These are phyloP conservation scores for Sinocyclocheilus maitianheensis DNA, from an alignment of 2,113 vertebrate species.

Conservation along the genomic window DNA sequence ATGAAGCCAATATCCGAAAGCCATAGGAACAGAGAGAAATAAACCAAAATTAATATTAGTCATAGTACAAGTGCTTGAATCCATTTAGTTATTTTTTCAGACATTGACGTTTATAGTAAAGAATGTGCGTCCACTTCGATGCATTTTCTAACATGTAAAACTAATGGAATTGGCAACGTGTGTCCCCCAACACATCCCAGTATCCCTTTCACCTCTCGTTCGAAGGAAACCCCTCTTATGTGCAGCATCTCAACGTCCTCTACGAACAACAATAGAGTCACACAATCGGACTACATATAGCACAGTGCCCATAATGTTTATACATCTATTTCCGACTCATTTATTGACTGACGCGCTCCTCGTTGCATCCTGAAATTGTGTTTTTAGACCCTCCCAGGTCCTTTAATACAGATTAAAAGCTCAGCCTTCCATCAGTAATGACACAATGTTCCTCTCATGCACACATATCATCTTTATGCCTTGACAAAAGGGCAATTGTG, in stretches of 20 bases:
- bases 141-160: conserved; percentile 72
- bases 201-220: conserved; percentile 43
- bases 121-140: conserved; percentile 72
- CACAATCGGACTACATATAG: conserved; percentile 40
- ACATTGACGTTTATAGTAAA: conserved; percentile 77
- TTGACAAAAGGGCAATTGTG: conserved; percentile 21
- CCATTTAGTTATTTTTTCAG: conserved; percentile 57
- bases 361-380: not conserved
- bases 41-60: conserved; percentile 63
- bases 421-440: not conserved
- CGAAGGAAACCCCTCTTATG: conserved; percentile 11
- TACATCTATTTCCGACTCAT: conserved; percentile 26
- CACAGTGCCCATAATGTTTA: conserved; percentile 52
- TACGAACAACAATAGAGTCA: conserved; percentile 14
- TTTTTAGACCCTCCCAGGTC: not conserved
- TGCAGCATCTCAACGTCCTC: conserved; percentile 27
- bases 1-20: conserved; percentile 70
- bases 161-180: conserved; percentile 76
- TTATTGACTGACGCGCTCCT: not conserved
- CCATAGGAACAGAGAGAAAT: conserved; percentile 64
- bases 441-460: conserved; percentile 11
- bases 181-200: conserved; percentile 46
- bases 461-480: conserved; percentile 20
- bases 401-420: not conserved
- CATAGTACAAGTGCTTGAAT: conserved; percentile 73